Base-by-base conservation (phyloP, 2,888 invertebrate genomes). In the Ligdia adustata region DNA sequence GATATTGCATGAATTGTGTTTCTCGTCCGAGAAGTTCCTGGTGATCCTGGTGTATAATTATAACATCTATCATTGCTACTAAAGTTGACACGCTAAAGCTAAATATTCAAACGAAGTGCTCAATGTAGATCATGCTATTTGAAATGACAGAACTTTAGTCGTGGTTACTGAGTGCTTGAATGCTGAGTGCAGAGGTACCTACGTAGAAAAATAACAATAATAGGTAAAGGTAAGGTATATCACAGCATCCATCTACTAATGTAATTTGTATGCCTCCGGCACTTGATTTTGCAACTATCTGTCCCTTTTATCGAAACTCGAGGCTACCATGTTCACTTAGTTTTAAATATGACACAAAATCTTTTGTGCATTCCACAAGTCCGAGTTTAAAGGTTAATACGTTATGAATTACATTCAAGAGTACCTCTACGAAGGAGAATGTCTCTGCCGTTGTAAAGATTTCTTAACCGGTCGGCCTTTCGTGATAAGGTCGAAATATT, bases 181-280 rank as follows among this genome's bases (percentile, higher is more conserved):
- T n/a, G n/a, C n/a, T n/a, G n/a, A n/a, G n/a, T n/a, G n/a, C n/a
- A n/a, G n/a, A n/a, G n/a, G n/a, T n/a, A n/a, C n/a, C n/a, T n/a
- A n/a, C 62, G 61, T 68, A 73, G 70, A 79, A 82, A 79, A 79
- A 78, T 72, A 57, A 68, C 69, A 64, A 60, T 60, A 66, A 67
- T 75, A n/a, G n/a, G n/a, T n/a, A n/a, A n/a, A n/a, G n/a, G n/a
- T n/a, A 72, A 64, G 72, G 77, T 76, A 80, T 77, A 75, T 73
- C 77, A 78, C 72, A 72, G 74, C 66, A 62, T 75, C 73, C 71
- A 69, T 66, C 73, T 64, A 66, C 64, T 62, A 57, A 69, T 60
- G 67, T 66, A 73, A 70, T 75, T 74, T 70, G 63, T 66, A 67
- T 59, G 61, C 67, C 48, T 63, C 58, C 49, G 66, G 72, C 72